These are phyloP conservation scores for Hedychridium roseum DNA, from an alignment of 2,888 invertebrate genomes.

Conservation along the genomic window DNA sequence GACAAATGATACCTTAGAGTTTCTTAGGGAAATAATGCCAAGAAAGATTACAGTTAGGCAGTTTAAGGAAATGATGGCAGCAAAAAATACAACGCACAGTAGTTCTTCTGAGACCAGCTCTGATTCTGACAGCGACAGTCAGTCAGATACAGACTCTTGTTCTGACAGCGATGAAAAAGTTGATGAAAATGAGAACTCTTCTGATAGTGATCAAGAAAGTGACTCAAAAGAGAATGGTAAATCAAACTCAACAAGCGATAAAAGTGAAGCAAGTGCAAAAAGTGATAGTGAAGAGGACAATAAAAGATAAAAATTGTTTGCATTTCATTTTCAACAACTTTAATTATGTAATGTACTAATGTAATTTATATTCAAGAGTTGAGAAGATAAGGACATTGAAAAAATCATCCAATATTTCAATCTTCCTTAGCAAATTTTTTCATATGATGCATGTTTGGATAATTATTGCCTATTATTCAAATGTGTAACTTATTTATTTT, in stretches of 20 bases:
- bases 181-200: conserved; percentile 43
- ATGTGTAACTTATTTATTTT: too few species aligned
- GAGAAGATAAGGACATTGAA: too few species aligned
- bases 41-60: conserved; percentile 76
- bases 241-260: conserved; percentile 41
- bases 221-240: conserved; percentile 52
- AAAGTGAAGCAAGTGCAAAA: conserved; percentile 48
- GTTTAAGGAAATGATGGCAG: conserved; percentile 74
- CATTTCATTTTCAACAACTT: conserved; percentile 1
- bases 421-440: too few species aligned
- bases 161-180: conserved; percentile 41
- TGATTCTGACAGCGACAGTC: conserved; percentile 54
- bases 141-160: conserved; percentile 44
- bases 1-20: conserved; percentile 73
- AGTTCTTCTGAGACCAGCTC: conserved; percentile 59
- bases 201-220: conserved; percentile 42
- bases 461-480: too few species aligned
- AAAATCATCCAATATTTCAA: too few species aligned
- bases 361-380: neutral
- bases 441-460: too few species aligned
- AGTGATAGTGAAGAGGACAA: conserved; percentile 54
- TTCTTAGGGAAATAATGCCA: conserved; percentile 78
- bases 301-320: conserved; percentile 33
- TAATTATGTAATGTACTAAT: neutral
- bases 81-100: conserved; percentile 62